Evolutionary conservation across 1,140 invertebrate genomes (phyloP).

Genomic region (Colletes latitarsis): DNA sequence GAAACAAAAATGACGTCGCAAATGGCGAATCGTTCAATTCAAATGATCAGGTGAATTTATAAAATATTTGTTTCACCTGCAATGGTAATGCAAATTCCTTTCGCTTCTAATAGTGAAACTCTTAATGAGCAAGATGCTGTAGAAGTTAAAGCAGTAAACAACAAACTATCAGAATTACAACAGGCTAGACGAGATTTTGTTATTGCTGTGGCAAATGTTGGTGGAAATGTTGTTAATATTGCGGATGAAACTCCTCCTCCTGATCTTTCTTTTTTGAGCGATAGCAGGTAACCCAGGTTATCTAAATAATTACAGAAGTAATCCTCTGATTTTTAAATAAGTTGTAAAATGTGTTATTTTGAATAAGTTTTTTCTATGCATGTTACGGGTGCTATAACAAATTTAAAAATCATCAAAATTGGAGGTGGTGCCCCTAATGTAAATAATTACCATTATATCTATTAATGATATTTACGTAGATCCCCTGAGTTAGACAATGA

Average conservation of each 20-base stretch:
- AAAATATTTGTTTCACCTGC: not conserved
- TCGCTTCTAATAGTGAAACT: slow-evolving; percentile 36
- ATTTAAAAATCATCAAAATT: too few relatives aligned
- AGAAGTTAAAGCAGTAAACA: slow-evolving; percentile 60
- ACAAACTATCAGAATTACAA: slow-evolving; percentile 66
- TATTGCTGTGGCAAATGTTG: slow-evolving; percentile 67
- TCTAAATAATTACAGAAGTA: not conserved
- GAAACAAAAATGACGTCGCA: not conserved
- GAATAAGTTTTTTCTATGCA: too few relatives aligned
- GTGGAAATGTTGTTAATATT: slow-evolving; percentile 59
- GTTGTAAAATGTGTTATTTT: too few relatives aligned
- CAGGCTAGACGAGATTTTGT: slow-evolving; percentile 72
- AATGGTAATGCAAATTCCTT: not conserved
- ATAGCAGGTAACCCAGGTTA: not conserved
- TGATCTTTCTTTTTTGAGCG: not conserved
- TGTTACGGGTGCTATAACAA: too few relatives aligned
- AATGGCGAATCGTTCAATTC: slow-evolving; percentile 63
- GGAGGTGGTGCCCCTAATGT: too few relatives aligned
- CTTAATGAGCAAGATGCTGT: slow-evolving; percentile 70
- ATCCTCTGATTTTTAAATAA: not conserved
- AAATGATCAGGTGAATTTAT: slow-evolving; percentile 59
- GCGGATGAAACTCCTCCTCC: slow-evolving; percentile 13
- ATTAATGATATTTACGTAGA: not conserved
- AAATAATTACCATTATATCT: too few relatives aligned
- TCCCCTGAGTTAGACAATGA: slow-evolving; percentile 50